Percentiles rank a stretch among this genome's conserved stretches.
Conservation (phyloP, 2,797 vertebrate genomes). For the Centropyge bicolor region DNA sequence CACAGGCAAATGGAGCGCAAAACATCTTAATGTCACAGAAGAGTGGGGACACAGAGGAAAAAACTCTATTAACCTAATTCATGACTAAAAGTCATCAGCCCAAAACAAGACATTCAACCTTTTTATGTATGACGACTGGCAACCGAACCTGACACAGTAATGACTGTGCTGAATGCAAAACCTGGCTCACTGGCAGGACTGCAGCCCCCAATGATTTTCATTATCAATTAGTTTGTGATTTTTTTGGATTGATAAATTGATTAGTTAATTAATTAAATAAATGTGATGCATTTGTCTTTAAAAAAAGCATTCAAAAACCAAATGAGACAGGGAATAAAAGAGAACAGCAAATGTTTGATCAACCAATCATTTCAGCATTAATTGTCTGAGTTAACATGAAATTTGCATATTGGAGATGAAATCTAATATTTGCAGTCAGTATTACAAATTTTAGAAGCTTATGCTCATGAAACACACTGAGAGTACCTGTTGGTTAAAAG, state of each 20-base stretch:
- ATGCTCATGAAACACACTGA: neutral
- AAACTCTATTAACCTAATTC: conserved; percentile 66
- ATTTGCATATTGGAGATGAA: conserved; percentile 2
- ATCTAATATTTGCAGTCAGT: neutral
- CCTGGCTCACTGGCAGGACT: neutral
- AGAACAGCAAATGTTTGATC: neutral
- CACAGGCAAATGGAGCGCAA: conserved; percentile 64
- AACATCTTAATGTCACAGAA: conserved; percentile 75
- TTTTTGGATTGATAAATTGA: neutral
- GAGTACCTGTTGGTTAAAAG: neutral
- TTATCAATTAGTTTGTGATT: neutral
- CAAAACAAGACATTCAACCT: conserved; percentile 7
- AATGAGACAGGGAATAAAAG: neutral
- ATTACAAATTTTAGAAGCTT: neutral
- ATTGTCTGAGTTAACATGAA: neutral
- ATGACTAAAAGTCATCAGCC: conserved; percentile 28
- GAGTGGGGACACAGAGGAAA: conserved; percentile 35
- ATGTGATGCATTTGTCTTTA: neutral
- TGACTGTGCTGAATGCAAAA: neutral
- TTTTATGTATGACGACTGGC: neutral
- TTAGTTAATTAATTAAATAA: neutral
- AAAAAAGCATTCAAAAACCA: neutral
- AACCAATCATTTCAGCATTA: neutral
- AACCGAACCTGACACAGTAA: neutral
- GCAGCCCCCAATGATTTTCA: neutral